A percentile compares a stretch with the other conserved stretches of the same genome.
phyloP scores from a whole-genome alignment of 1,140 invertebrate species.

The Hyposmocoma kahamanoa region DNA sequence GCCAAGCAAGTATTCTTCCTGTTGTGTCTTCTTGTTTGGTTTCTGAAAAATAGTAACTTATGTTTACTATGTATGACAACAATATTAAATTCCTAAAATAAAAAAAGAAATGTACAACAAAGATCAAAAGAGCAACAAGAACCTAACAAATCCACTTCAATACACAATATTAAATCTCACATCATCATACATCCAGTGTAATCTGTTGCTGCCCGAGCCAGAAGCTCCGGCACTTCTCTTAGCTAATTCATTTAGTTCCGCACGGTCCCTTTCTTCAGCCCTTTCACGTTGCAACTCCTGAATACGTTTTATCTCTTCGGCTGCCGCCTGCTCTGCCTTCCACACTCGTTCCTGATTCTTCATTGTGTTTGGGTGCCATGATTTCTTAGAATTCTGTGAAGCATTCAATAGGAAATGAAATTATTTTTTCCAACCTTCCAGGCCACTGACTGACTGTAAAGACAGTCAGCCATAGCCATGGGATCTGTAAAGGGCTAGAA shows the following conservation, averaged over 20 bases:
- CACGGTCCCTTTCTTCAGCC: slow-evolving; percentile 78
- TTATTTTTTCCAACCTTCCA: not conserved
- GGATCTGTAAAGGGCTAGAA: too few relatives aligned
- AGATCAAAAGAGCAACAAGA: too few relatives aligned
- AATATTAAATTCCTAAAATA: too few relatives aligned
- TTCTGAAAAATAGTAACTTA: slow-evolving; percentile 69
- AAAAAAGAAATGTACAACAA: too few relatives aligned
- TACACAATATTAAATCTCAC: slow-evolving; percentile 14
- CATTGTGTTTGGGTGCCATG: slow-evolving; percentile 86
- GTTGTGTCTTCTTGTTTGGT: slow-evolving; percentile 81
- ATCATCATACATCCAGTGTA: slow-evolving; percentile 95
- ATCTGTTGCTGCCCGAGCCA: slow-evolving; percentile 76
- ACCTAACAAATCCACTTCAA: too few relatives aligned
- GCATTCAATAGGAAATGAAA: not conserved
- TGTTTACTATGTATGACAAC: too few relatives aligned
- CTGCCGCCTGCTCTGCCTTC: slow-evolving; percentile 84
- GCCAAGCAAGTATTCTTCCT: slow-evolving; percentile 94
- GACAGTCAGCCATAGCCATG: too few relatives aligned
- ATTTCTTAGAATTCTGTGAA: slow-evolving; percentile 82
- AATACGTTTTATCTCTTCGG: slow-evolving; percentile 79
- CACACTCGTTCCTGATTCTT: slow-evolving; percentile 86
- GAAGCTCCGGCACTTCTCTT: slow-evolving; percentile 74
- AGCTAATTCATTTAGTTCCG: slow-evolving; percentile 78
- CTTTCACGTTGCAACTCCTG: slow-evolving; percentile 80
- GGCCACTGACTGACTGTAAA: too few relatives aligned